These are phyloP conservation scores for Cherax destructor DNA, from an alignment of 1,140 invertebrate genomes.

Conservation along the genomic window DNA sequence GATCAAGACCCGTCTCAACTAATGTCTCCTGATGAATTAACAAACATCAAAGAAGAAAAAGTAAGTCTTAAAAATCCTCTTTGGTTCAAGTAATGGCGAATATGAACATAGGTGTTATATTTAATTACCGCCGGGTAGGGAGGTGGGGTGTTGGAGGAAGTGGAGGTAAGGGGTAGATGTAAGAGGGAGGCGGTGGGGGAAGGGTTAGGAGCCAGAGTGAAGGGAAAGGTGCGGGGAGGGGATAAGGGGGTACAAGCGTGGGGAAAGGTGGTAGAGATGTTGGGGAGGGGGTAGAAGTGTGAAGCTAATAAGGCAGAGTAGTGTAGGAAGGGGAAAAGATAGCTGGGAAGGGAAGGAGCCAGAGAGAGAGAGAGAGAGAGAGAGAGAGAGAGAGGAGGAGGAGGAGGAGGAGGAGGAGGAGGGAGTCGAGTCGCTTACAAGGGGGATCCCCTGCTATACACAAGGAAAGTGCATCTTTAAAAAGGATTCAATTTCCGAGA, in stretches of 20 bases:
- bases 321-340: background rate
- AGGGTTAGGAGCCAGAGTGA: too few relatives aligned
- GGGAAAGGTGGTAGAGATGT: background rate
- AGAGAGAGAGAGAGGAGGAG: slow-evolving; percentile 16
- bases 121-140: too few relatives aligned
- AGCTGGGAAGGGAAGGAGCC: background rate
- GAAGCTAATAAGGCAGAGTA: background rate
- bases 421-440: slow-evolving; percentile 25
- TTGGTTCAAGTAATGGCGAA: too few relatives aligned
- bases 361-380: slow-evolving; percentile 22
- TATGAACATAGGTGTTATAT: too few relatives aligned
- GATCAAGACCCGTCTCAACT: too few relatives aligned
- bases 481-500: slow-evolving; percentile 66
- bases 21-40: too few relatives aligned
- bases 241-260: background rate
- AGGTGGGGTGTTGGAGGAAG: too few relatives aligned
- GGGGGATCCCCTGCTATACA: slow-evolving; percentile 45
- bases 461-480: slow-evolving; percentile 62
- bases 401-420: too few relatives aligned
- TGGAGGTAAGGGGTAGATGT: too few relatives aligned
- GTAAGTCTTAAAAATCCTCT: too few relatives aligned
- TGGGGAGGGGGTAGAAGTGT: background rate
- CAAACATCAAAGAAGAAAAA: too few relatives aligned
- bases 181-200: too few relatives aligned
- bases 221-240: background rate